Percentiles rank a stretch among this genome's conserved stretches.
Conservation (phyloP, 2,797 vertebrate species). For the Ataeniobius toweri region DNA sequence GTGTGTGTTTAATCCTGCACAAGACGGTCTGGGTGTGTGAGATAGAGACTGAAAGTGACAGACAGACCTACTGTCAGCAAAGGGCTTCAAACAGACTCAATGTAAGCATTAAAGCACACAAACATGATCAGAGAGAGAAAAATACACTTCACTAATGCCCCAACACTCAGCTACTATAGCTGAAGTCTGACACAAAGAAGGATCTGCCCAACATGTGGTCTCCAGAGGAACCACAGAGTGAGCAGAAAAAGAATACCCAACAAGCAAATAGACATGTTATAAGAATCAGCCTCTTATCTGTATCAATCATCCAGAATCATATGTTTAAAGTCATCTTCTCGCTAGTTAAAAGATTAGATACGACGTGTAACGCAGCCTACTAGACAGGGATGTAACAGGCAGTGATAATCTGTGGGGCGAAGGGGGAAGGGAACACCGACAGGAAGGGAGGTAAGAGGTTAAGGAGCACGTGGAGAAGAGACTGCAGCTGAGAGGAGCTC, state of each 20-base stretch:
- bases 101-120: conserved; percentile 15
- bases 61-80: conserved; percentile 65
- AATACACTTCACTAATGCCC: neutral
- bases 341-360: neutral
- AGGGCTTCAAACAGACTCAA: conserved; percentile 10
- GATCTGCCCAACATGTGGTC: conserved; percentile 62
- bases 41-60: conserved; percentile 62
- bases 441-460: conserved; percentile 66
- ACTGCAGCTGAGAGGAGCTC: conserved; percentile 56
- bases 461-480: conserved; percentile 45
- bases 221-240: conserved; percentile 19
- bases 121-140: neutral
- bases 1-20: conserved; percentile 38
- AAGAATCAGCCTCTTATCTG: neutral
- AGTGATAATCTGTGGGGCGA: conserved; percentile 13
- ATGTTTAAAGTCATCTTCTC: neutral
- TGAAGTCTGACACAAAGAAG: conserved; percentile 47
- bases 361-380: conserved; percentile 4
- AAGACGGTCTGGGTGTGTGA: conserved; percentile 52
- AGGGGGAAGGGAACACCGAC: conserved; percentile 32
- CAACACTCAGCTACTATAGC: neutral
- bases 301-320: neutral
- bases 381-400: conserved; percentile 27
- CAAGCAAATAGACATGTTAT: neutral
- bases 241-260: neutral